Evolutionary conservation across 2,797 vertebrate genomes (phyloP).

Genomic region (Epinephelus coioides): DNA sequence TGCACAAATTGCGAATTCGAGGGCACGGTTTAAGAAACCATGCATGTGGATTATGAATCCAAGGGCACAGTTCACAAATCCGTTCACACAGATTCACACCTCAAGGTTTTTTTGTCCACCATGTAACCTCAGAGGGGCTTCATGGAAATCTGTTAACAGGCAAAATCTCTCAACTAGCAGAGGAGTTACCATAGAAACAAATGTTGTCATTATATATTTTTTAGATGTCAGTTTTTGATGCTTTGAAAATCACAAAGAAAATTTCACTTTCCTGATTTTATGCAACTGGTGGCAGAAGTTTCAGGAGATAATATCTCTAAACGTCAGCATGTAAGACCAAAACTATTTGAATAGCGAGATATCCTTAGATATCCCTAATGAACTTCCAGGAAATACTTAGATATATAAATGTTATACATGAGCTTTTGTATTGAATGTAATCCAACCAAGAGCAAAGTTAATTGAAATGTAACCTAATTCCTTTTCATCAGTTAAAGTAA

Average conservation of each 20-base stretch:
- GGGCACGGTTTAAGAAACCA: too few relatives aligned
- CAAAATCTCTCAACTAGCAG: not conserved
- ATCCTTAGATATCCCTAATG: not conserved
- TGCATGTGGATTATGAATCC: too few relatives aligned
- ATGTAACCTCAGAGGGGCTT: too few relatives aligned
- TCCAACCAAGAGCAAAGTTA: slow-evolving; percentile 27
- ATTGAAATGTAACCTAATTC: not conserved
- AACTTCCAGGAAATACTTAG: slow-evolving; percentile 47
- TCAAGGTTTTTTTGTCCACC: too few relatives aligned
- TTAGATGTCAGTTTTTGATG: not conserved
- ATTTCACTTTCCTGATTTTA: not conserved
- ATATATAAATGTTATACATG: slow-evolving; percentile 13
- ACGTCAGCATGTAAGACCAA: not conserved
- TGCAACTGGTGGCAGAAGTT: not conserved
- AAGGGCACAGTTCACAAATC: too few relatives aligned
- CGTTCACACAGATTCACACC: too few relatives aligned
- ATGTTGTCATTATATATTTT: not conserved
- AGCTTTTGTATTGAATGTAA: slow-evolving; percentile 39
- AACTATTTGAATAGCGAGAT: not conserved
- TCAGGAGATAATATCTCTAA: not conserved
- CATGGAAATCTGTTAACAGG: not conserved
- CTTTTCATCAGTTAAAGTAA: slow-evolving; percentile 3
- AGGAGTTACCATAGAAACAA: not conserved
- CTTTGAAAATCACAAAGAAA: slow-evolving; percentile 1
- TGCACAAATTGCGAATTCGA: too few relatives aligned